phyloP scores from a whole-genome alignment of 2,113 vertebrate species.

The Epinephelus moara region DNA sequence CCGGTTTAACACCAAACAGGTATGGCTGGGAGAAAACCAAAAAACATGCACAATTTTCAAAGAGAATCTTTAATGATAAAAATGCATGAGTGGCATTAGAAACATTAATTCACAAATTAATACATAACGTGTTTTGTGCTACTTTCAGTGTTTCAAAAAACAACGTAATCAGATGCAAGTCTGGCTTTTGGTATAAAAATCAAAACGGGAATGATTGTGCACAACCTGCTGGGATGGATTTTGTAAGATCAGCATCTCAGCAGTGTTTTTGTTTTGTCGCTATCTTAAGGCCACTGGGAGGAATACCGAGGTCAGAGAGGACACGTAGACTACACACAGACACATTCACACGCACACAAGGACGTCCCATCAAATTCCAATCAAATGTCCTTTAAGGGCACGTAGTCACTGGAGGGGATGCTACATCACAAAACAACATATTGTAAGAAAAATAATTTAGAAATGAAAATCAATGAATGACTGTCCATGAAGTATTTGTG shows the following conservation, averaged over 20 bases:
- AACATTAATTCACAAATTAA: background rate
- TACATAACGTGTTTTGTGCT: constrained; percentile 16
- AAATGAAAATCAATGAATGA: too few species aligned
- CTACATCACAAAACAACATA: constrained; percentile 17
- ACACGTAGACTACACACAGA: background rate
- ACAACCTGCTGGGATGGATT: background rate
- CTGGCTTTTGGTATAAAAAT: background rate
- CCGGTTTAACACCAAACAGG: background rate
- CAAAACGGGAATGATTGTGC: background rate
- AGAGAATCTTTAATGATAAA: constrained; percentile 51
- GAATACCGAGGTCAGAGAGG: constrained; percentile 32
- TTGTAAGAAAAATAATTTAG: background rate
- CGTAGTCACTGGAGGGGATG: background rate
- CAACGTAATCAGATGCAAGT: background rate
- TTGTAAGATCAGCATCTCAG: background rate
- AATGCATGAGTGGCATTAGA: constrained; percentile 11
- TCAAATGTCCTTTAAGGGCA: background rate
- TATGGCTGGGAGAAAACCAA: background rate
- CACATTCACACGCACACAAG: background rate
- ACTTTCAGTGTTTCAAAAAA: constrained; percentile 14
- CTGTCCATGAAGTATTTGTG: too few species aligned
- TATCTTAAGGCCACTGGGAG: constrained; percentile 56
- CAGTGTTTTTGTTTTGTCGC: constrained; percentile 23
- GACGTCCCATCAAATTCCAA: background rate
- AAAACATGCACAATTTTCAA: background rate